These are phyloP conservation scores for Eospalax fontanierii DNA, from an alignment of 2,797 vertebrate genomes.

Conservation along the genomic window DNA sequence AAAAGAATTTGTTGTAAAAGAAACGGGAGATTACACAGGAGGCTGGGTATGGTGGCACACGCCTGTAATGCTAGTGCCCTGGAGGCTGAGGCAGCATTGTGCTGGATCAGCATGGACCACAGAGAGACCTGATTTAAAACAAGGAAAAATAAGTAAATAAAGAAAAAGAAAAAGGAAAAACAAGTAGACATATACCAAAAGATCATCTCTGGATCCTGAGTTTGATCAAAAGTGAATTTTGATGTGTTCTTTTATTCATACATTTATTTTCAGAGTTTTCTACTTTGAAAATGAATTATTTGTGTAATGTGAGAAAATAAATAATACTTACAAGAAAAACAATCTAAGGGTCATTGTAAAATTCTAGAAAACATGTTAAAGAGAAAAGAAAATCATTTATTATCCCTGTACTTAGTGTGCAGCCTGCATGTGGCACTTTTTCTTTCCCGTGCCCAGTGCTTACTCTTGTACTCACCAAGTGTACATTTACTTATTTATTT, in stretches of 20 bases:
- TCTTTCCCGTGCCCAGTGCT: slow-evolving; percentile 24
- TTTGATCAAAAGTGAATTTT: slow-evolving; percentile 57
- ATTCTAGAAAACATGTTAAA: slow-evolving; percentile 52
- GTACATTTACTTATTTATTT: too few relatives aligned
- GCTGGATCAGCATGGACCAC: not conserved
- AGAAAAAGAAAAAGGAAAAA: not conserved
- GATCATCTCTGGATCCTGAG: slow-evolving; percentile 47
- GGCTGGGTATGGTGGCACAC: not conserved
- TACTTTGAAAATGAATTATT: slow-evolving; percentile 51
- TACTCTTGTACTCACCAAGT: not conserved
- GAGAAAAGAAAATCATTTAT: slow-evolving; percentile 27
- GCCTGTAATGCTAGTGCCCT: not conserved
- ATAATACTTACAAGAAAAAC: not conserved
- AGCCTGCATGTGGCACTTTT: not conserved
- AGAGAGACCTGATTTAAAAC: not conserved
- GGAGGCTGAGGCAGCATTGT: not conserved
- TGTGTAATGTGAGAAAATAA: slow-evolving; percentile 54
- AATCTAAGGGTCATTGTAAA: slow-evolving; percentile 37
- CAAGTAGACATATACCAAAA: not conserved
- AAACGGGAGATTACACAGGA: slow-evolving; percentile 27
- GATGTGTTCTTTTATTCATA: not conserved
- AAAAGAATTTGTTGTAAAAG: slow-evolving; percentile 30
- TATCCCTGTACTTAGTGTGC: slow-evolving; percentile 26
- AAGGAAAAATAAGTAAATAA: too few relatives aligned
- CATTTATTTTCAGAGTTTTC: slow-evolving; percentile 53